Evolutionary conservation across 2,888 invertebrate species (phyloP), one percentile per base, ranked within the genome.

Genomic region (Rhamnusium bicolor): DNA sequence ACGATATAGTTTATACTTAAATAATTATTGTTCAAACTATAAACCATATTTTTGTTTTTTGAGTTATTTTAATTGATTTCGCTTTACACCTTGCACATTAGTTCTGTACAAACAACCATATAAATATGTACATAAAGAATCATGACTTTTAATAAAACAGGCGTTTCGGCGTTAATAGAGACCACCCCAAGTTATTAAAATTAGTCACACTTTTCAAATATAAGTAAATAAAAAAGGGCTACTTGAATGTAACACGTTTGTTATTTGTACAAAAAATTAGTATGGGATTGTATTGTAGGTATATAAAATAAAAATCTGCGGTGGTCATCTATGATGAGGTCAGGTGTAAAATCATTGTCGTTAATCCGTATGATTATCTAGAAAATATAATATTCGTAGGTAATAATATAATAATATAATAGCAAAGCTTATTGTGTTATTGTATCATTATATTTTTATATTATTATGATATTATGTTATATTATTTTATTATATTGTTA

Each of bases 71-170:
- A 61, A 61, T 61, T 61, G 61, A 61, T 61, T 61, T 61, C 61
- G 24, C 19, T 61, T 61, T 61, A 61, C 61, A 61, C 61, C 61
- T 61, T 61, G 61, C 61, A 18, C 61, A 61, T 61, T 61, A 61
- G 61, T 61, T 46, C 61, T 61, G 21, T 61, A 61, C 46, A 46
- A 40, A 58, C 58, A 54, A 40, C 61, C 61, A 61, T 61, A 61
- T 61, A 61, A 58, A 61, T 61, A 61, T 61, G 32, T 61, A 61
- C 21, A 61, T 46, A 40, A 46, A 40, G 61, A 46, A 61, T 40
- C 61, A 46, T 61, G 61, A 61, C 61, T 47, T 16, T 61, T 40
- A 40, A 46, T 61, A 61, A 29, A 61, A 46, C 54, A 12, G 29
- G 61, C 24, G 14, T 24, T 12, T 19, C 40, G 46, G 14, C 46